Base-by-base conservation (phyloP, 2,888 invertebrate species). In the Chelonus formosanus region DNA sequence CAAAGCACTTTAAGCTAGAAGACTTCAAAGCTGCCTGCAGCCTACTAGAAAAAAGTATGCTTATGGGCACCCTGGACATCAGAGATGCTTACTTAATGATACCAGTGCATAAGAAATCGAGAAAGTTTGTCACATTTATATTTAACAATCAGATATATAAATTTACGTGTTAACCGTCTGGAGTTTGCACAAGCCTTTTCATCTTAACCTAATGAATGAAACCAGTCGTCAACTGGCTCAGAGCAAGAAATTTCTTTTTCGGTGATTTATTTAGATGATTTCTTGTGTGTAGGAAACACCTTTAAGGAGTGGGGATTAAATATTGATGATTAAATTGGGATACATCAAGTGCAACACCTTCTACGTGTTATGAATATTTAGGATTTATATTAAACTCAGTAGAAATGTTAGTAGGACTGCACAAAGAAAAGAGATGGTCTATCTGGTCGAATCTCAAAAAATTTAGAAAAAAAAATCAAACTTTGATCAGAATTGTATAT, bases 371-470 rank as follows among this genome's bases (percentile, higher is more conserved):
- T n/a, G n/a, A 58, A 10, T 71, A 65, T 35, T 40, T 71, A 34
- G 65, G 66, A 8, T 69, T 69, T 45, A 50, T 54, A 3, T 60
- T 69, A 3, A 56, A 68, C 31, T 44, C 66, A 10, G 20, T 47
- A 31, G 50, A 66, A 3, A 67, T 69, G 58, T 36, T 3, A 10
- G 47, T 71, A 5, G 69, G 67, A 20, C 54, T 71, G 6, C 54
- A 69, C 1, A 35, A 34, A 1, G 59, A 65, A 4, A 69, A 69
- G 32, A 67, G 53, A 6, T 32, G 63, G 7, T 48, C 3, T 52
- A 47, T 59, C 3, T 43, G 32, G 40, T 7, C 35, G 5, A 44
- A 63, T 31, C 44, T 68, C n/a, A 45, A 45, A 5, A 10, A n/a
- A n/a, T 50, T 71, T 10, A 63, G 52, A 32, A 47, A 36, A 54